Base-by-base conservation (phyloP, 2,888 invertebrate species). In the Netelia fuscicornis region DNA sequence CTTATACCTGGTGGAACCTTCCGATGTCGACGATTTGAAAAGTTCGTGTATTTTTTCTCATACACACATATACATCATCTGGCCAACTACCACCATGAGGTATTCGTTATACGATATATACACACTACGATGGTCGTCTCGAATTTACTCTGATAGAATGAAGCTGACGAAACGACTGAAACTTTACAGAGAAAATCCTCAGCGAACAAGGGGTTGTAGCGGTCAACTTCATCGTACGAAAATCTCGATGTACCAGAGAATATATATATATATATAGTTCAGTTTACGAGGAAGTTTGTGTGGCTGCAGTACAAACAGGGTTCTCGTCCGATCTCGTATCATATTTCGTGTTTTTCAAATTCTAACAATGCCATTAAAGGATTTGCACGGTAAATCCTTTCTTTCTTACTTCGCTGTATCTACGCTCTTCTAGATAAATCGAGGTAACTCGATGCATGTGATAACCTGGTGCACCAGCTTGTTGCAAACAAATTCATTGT, bases 261-360 rank as follows among this genome's bases (percentile, higher is more conserved):
- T 37, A 37, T 37, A 37, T 20, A 20, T 20, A 25, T 25, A 2
- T 30, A 30, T 37, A 37, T 37, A 37, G 37, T 1, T 6, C 37
- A 0, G 37, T 37, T 37, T 1, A 37, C 8, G 37, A 37, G 37
- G 37, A 37, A 37, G 6, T 37, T 37, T 37, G 37, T 37, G 37
- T 3, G 37, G 37, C 37, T 8, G 37, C 6, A 37, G 37, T 2
- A 37, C 6, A 37, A 37, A 37, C 68, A 56, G 58, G 84, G 81
- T 82, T 81, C 78, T 86, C 80, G 86, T 85, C 87, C 89, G 90
- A 93, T 93, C 92, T 93, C 91, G 87, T 93, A 93, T 93, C 93
- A 89, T 92, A 91, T 93, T 93, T 93, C 93, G 91, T 92, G 92
- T 93, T 93, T 93, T 93, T 93, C 93, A 93, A 93, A 93, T 92